Evolutionary conservation across 2,888 invertebrate genomes (phyloP), one percentile per base, ranked within the genome.

Genomic region (Trilocha varians): DNA sequence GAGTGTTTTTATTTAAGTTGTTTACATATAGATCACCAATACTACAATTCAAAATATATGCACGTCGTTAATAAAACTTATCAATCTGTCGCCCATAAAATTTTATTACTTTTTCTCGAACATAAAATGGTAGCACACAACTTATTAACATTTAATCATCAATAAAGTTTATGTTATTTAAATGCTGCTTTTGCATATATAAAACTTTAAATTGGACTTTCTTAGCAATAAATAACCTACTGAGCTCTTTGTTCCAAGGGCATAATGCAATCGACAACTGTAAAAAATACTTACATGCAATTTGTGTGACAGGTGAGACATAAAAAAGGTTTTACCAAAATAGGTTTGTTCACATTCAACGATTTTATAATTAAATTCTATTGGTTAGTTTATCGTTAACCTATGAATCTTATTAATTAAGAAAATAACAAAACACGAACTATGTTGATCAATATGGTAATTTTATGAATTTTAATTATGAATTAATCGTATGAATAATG

Each of bases 181-280:
- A n/a, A n/a, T n/a, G n/a, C n/a, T n/a, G n/a, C n/a, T n/a, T n/a
- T n/a, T n/a, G n/a, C n/a, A n/a, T n/a, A n/a, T n/a, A n/a, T n/a
- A n/a, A n/a, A n/a, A n/a, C n/a, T n/a, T n/a, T n/a, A n/a, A n/a
- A n/a, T n/a, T n/a, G n/a, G n/a, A n/a, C n/a, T n/a, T n/a, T n/a
- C n/a, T n/a, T n/a, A n/a, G n/a, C n/a, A n/a, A n/a, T n/a, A 11
- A 13, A 3, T 36, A 16, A 49, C 57, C 73, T 76, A 71, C 64
- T 64, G 74, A 74, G 78, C 51, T 42, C 43, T 61, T 57, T 46
- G 55, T 55, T 58, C 71, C 76, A 78, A 78, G 78, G 76, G 59
- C 73, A 69, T 58, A 61, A 49, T 55, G 55, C 58, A 65, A 62
- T 65, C 52, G 50, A 52, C 50, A 43, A 47, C 46, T 55, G 54